Base-by-base conservation (phyloP, 2,113 vertebrate species). In the Pelodiscus sinensis region DNA sequence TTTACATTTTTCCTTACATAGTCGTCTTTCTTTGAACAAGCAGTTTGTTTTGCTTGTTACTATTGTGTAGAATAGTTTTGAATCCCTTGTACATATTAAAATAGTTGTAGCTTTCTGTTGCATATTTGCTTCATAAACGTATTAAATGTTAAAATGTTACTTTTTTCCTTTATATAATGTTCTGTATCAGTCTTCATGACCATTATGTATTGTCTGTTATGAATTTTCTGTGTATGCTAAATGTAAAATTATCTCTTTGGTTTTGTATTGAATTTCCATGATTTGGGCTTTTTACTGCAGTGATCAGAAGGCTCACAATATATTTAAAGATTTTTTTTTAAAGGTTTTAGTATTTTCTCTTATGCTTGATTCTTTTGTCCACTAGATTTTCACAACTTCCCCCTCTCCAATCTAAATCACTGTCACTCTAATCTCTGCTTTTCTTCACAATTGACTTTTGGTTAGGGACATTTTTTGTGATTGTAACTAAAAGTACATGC, bases 351-450 rank as follows among this genome's bases (percentile, higher is more conserved):
- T 83, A 71, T 92, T 97, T 87, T 15, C 73, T 94, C 75, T 51
- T 80, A 14, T 54, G 82, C 60, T 57, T 94, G 75, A 84, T 89
- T 93, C 60, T 83, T 75, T 82, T 21, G 1, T 79, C 92, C 5
- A 0, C 3, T 1, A 35, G 89, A 81, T 75, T 82, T 85, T 85
- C 38, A 27, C 91, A 94, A 85, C 1, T 0, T 82, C 83, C 83
- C 50, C 89, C 84, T 84, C 57, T 51, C 57, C 24, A 82, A 93
- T 95, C 93, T 94, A 96, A 97, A 87, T 6, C 60, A 79, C 94
- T 93, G 56, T 84, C 94, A 87, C 89, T 95, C 55, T 89, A 86
- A 88, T 95, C 97, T 95, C 75, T 54, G 1, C 96, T 88, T 93
- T 84, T 84, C 65, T 78, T 88, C 90, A 87, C 88, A 94, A 93